phyloP scores from a whole-genome alignment of 92 coral and sea anemone species.

The Epizoanthus ramosus region DNA sequence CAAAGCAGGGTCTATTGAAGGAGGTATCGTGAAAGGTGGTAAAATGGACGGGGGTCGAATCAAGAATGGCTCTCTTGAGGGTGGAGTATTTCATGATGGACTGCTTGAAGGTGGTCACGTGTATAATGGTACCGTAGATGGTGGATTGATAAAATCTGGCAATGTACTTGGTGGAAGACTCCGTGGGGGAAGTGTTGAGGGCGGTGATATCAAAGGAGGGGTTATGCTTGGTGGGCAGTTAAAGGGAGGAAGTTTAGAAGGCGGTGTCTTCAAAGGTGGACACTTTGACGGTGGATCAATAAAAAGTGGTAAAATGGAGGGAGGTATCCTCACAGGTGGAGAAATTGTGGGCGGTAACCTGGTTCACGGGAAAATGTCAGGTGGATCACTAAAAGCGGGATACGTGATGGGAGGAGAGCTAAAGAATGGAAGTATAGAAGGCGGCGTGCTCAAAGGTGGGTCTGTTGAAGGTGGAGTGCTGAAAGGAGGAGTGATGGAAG shows the following conservation, averaged over 20 bases:
- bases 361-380: conserved; percentile 80
- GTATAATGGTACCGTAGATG: conserved; percentile 84
- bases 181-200: conserved; percentile 83
- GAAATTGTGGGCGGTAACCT: conserved; percentile 79
- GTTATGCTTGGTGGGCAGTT: conserved; percentile 76
- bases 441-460: conserved; percentile 90
- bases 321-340: conserved; percentile 79
- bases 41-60: conserved; percentile 88
- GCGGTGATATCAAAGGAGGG: conserved; percentile 82
- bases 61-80: conserved; percentile 89
- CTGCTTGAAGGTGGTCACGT: conserved; percentile 85
- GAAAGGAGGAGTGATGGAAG: conserved; percentile 97
- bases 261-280: conserved; percentile 83
- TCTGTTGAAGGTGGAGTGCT: conserved; percentile 86
- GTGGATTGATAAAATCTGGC: conserved; percentile 84
- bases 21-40: conserved; percentile 92
- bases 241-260: conserved; percentile 80
- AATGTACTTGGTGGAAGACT: conserved; percentile 82
- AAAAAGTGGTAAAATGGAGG: conserved; percentile 84
- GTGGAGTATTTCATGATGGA: conserved; percentile 84
- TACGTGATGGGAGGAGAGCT: conserved; percentile 85
- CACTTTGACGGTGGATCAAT: conserved; percentile 69
- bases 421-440: conserved; percentile 93
- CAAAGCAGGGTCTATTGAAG: conserved; percentile 80
- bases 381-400: conserved; percentile 91